Conservation (phyloP, 2,113 vertebrate species). For the Eolophus roseicapilla region DNA sequence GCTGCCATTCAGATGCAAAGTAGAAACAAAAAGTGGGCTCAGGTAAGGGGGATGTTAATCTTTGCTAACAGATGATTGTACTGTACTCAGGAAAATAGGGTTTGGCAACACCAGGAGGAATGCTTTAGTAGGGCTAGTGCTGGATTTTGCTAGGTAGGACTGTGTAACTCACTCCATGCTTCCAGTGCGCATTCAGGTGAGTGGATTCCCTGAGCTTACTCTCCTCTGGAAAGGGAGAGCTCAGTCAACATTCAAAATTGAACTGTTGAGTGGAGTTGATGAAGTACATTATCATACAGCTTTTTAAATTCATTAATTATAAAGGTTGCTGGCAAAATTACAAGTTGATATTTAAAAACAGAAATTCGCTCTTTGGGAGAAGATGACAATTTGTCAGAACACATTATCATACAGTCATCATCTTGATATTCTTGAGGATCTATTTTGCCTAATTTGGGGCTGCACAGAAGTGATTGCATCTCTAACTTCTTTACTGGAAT, state of each 20-base stretch:
- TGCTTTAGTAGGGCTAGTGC: neutral
- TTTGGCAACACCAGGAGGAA: neutral
- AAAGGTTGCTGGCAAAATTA: neutral
- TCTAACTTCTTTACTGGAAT: neutral
- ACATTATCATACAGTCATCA: neutral
- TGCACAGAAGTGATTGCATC: neutral
- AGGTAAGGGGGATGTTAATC: slow-evolving; percentile 71
- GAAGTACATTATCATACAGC: neutral
- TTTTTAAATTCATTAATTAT: neutral
- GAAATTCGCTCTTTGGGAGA: neutral
- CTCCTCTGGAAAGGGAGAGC: neutral
- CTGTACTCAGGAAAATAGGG: neutral
- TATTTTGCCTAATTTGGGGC: neutral
- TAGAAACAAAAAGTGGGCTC: slow-evolving; percentile 91
- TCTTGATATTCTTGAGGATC: neutral
- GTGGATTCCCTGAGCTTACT: neutral
- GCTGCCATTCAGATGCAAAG: slow-evolving; percentile 89
- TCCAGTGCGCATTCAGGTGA: neutral
- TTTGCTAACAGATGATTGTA: neutral
- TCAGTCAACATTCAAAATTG: neutral
- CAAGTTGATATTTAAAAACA: neutral
- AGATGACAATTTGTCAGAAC: neutral
- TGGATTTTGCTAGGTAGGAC: neutral
- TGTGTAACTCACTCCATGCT: neutral
- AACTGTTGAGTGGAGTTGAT: neutral